phyloP scores from a whole-genome alignment of 2,888 invertebrate species.

The Eledona agricola region DNA sequence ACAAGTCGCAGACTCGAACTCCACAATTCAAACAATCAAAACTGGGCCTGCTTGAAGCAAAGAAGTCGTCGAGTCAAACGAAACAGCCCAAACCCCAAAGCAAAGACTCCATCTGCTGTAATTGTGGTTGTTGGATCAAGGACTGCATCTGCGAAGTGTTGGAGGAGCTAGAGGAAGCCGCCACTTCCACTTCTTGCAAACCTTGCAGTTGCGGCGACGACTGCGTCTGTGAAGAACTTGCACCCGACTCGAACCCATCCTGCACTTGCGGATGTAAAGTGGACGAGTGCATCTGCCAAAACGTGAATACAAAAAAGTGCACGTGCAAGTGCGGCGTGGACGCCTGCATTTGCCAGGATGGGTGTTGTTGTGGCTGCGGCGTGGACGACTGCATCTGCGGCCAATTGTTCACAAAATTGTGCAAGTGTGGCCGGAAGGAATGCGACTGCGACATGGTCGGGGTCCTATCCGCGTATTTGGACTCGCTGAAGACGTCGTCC shows the following conservation, averaged over 20 bases:
- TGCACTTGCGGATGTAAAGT: background rate
- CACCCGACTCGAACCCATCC: background rate
- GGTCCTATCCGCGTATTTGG: slow-evolving; percentile 5
- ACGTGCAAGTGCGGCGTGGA: slow-evolving; percentile 10
- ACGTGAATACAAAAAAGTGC: slow-evolving; percentile 1
- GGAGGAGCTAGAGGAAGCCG: too few species aligned
- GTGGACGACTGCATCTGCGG: slow-evolving; percentile 24
- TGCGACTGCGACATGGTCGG: slow-evolving; percentile 13
- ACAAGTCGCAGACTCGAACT: too few species aligned
- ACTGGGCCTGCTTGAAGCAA: too few species aligned
- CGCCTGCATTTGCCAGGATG: slow-evolving; percentile 23
- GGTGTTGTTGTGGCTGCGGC: slow-evolving; percentile 28
- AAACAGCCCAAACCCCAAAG: background rate
- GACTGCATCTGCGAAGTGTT: slow-evolving; percentile 1
- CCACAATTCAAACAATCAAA: too few species aligned
- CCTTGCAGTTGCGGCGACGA: slow-evolving; percentile 2
- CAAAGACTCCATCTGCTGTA: too few species aligned
- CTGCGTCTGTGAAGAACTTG: slow-evolving; percentile 17
- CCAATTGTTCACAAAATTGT: slow-evolving; percentile 8
- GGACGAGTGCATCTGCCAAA: slow-evolving; percentile 14
- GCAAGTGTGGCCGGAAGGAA: slow-evolving; percentile 8
- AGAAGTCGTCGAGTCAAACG: too few species aligned
- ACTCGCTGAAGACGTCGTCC: slow-evolving; percentile 1
- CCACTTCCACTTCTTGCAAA: too few species aligned
- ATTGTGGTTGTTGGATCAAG: slow-evolving; percentile 8